Evolutionary conservation across 2,113 vertebrate genomes (phyloP).

Genomic region (Gymnogyps californianus): DNA sequence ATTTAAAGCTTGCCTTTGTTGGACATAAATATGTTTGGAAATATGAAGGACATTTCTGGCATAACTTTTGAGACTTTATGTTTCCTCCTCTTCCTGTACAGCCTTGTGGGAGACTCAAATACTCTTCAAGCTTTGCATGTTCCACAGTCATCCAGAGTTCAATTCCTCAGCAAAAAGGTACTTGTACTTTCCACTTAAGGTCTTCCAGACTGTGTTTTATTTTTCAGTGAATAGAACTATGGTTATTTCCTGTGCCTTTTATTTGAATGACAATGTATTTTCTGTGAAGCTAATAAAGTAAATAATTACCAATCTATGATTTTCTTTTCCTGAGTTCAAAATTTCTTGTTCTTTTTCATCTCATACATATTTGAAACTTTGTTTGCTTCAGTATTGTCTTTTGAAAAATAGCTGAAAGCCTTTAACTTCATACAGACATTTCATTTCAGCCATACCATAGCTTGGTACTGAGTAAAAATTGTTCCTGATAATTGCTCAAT

Average conservation of each 20-base stretch:
- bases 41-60: not conserved
- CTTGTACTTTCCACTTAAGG: not conserved
- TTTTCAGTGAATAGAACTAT: not conserved
- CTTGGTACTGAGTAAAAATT: not conserved
- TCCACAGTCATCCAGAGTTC: not conserved
- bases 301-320: not conserved
- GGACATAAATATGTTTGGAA: not conserved
- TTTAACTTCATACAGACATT: not conserved
- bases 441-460: not conserved
- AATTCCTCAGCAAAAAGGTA: not conserved
- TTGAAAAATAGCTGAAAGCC: not conserved
- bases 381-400: not conserved
- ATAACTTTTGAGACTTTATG: not conserved
- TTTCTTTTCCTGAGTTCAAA: not conserved
- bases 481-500: not conserved
- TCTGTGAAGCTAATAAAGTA: not conserved
- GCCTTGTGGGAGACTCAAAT: not conserved
- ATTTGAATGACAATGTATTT: not conserved
- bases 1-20: not conserved
- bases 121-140: not conserved
- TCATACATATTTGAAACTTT: not conserved
- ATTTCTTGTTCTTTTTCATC: not conserved
- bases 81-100: not conserved
- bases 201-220: not conserved
- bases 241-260: not conserved